phyloP scores from a whole-genome alignment of 2,888 invertebrate genomes.

The Bhutanitis thaidina region DNA sequence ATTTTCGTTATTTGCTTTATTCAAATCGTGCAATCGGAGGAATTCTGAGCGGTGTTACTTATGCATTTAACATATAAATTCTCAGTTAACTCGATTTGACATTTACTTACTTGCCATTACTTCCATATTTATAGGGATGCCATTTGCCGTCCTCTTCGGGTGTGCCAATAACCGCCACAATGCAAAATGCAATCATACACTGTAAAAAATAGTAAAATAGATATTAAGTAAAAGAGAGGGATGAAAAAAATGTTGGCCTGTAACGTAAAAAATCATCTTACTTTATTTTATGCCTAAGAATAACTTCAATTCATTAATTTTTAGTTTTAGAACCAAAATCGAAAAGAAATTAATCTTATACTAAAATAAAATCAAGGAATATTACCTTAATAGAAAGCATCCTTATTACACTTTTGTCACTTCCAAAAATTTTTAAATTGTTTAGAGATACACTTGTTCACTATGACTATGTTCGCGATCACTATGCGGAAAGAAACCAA shows the following conservation, averaged over 20 bases:
- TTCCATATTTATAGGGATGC: conserved; percentile 62
- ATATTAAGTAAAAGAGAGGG: conserved; percentile 14
- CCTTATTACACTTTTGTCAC: conserved; percentile 45
- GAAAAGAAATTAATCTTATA: too few relatives aligned
- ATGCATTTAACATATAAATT: conserved; percentile 28
- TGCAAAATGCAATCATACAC: conserved; percentile 55
- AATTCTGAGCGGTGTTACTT: conserved; percentile 1
- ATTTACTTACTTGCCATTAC: conserved; percentile 69
- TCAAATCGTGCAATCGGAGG: conserved; percentile 3
- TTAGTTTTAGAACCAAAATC: too few relatives aligned
- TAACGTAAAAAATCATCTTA: too few relatives aligned
- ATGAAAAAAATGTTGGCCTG: too few relatives aligned
- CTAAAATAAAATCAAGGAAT: conserved; percentile 21
- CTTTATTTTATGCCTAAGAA: too few relatives aligned
- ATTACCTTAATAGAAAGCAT: conserved; percentile 59
- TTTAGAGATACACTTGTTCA: conserved; percentile 51
- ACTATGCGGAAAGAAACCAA: conserved; percentile 66
- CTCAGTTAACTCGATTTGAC: conserved; percentile 30
- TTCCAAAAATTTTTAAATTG: conserved; percentile 44
- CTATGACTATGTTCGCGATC: conserved; percentile 41
- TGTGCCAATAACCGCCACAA: conserved; percentile 45
- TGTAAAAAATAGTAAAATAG: conserved; percentile 36
- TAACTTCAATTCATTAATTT: too few relatives aligned
- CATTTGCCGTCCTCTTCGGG: conserved; percentile 60
- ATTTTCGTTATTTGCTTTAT: neutral